phyloP scores from a whole-genome alignment of 1,140 invertebrate genomes.

The Acromyrmex echinatior region DNA sequence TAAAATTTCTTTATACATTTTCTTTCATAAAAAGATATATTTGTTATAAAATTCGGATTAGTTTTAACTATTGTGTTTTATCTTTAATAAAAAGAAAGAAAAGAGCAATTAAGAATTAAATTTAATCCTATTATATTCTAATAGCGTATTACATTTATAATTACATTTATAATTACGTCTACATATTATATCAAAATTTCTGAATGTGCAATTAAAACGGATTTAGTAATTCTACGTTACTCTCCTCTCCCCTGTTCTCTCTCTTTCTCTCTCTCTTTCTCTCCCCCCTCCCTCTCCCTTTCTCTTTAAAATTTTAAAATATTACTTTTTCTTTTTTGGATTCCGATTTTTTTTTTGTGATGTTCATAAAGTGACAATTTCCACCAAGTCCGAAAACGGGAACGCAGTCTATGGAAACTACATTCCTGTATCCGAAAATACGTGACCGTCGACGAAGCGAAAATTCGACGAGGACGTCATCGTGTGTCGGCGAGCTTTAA shows the following conservation, averaged over 20 bases:
- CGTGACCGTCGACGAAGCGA: constrained; percentile 45
- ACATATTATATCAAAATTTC: background rate
- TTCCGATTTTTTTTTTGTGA: background rate
- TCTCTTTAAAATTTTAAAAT: background rate
- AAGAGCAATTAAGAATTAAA: background rate
- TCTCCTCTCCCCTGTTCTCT: too few species aligned
- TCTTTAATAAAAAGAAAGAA: background rate
- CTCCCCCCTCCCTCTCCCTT: too few species aligned
- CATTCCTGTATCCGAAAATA: constrained; percentile 51
- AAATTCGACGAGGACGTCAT: constrained; percentile 44
- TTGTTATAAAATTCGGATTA: background rate
- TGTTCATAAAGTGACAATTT: background rate
- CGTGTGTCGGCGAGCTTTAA: constrained; percentile 31
- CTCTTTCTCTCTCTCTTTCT: too few species aligned
- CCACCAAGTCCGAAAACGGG: background rate
- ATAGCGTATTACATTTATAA: background rate
- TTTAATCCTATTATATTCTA: background rate
- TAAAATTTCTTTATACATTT: background rate
- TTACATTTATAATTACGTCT: background rate
- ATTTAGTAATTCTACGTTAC: background rate
- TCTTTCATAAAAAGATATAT: background rate
- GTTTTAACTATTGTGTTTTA: background rate
- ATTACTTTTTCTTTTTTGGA: background rate
- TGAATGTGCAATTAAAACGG: background rate
- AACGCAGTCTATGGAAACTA: constrained; percentile 26